Evolutionary conservation across 2,113 vertebrate genomes (phyloP), one percentile per base, ranked within the genome.

Genomic region (Cacatua alba): DNA sequence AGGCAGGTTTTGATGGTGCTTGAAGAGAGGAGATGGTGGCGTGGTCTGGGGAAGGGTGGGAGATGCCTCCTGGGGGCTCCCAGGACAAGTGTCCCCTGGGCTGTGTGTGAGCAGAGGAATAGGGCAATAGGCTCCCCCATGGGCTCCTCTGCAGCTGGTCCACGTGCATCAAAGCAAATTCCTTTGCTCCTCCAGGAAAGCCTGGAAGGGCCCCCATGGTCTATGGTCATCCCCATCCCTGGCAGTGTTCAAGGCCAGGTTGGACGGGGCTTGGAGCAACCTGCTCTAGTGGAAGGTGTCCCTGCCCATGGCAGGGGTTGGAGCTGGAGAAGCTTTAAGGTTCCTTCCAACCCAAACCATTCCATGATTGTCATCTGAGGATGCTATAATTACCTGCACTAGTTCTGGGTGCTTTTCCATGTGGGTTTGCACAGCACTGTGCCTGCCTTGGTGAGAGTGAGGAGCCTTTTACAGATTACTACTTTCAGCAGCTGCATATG

Each of bases 161-260:
- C 11, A 0, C 6, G 31, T 1, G 25, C 41, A 7, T 9, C 23
- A 7, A 14, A 52, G 33, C n/a, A 51, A 55, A 60, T 20, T 37
- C 60, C 33, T 11, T 46, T 9, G 4, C n/a, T 81, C 41, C 43
- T 62, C 31, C 43, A 12, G 7, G 21, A 31, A 44, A 24, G 7
- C 13, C 46, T 14, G 1, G 4, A 1, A 10, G 29, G 31, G 2
- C 28, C 57, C 17, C 23, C 23, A 0, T 0, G 39, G 37, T 9
- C 46, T 59, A 0, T 1, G 18, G 25, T 4, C 21, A 8, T 10
- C 48, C 33, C 33, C 57, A 24, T 59, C 57, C 33, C 4, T 35
- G 57, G 33, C 13, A 24, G 33, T 23, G 57, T 59, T 59, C 21
- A 35, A 59, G 57, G 57, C 33, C 6, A 14, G 6, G 57, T n/a